A percentile compares a stretch with the other conserved stretches of the same genome.
Evolutionary conservation across 2,113 vertebrate genomes (phyloP).

Genomic region (Apodemus sylvaticus): DNA sequence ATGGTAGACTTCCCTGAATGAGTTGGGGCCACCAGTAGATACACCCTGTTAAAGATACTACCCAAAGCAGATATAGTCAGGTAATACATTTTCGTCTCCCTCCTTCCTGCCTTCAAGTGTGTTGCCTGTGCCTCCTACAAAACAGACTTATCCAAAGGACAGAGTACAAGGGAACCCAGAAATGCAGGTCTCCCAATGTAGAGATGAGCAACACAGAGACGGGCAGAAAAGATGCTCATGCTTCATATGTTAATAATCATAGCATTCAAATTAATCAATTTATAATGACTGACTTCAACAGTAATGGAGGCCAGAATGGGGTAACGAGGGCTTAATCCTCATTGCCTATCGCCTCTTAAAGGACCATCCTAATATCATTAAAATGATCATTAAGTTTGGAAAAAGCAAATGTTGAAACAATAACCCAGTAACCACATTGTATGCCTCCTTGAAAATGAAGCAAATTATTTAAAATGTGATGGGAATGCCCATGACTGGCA

Average conservation of each 20-base stretch:
- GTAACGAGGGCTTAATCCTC: not conserved
- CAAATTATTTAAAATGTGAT: not conserved
- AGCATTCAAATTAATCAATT: not conserved
- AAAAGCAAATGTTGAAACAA: not conserved
- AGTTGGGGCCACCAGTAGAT: not conserved
- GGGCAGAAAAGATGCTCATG: not conserved
- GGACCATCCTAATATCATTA: not conserved
- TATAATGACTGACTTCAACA: no score
- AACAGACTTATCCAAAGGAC: not conserved
- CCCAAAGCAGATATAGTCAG: not conserved
- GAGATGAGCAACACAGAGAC: not conserved
- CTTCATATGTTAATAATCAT: not conserved
- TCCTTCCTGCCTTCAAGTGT: not conserved
- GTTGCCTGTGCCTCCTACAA: not conserved
- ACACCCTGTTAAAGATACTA: not conserved
- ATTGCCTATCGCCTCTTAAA: not conserved
- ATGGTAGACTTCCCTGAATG: no score
- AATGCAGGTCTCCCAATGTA: not conserved
- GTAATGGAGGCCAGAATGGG: not conserved
- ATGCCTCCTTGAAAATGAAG: not conserved
- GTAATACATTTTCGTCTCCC: not conserved
- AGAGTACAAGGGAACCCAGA: not conserved
- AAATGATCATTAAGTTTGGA: not conserved
- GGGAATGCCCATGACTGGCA: not conserved
- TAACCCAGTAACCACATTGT: not conserved